A percentile compares a stretch with the other conserved stretches of the same genome.
phyloP scores from a whole-genome alignment of 2,113 vertebrate genomes.

The Pardalotus punctatus region DNA sequence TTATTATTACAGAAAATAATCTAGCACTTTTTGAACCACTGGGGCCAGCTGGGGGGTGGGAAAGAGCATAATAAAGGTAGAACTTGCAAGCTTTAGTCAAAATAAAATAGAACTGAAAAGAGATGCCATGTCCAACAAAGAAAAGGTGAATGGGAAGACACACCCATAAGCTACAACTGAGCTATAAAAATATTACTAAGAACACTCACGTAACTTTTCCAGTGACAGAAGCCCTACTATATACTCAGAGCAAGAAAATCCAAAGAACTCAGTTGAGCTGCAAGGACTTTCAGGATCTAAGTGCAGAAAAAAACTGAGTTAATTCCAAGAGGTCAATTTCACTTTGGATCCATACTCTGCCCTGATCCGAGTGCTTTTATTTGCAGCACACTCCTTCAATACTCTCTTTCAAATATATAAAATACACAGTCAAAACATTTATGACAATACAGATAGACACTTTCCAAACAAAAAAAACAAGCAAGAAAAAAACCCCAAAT shows the following conservation, averaged over 20 bases:
- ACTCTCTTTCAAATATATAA: neutral
- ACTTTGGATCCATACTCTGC: neutral
- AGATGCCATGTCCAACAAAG: neutral
- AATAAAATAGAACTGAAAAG: neutral
- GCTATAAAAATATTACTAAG: neutral
- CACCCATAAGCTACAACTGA: accelerated
- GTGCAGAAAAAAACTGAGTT: neutral
- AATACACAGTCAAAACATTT: neutral
- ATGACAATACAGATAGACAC: neutral
- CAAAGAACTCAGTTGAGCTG: neutral
- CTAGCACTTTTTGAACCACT: neutral
- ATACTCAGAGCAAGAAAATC: neutral
- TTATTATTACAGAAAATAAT: neutral
- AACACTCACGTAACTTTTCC: neutral
- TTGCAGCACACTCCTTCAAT: neutral
- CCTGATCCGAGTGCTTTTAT: neutral
- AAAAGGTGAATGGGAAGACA: neutral
- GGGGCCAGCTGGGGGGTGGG: accelerated
- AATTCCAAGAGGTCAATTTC: neutral
- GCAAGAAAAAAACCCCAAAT: neutral
- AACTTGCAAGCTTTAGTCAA: neutral
- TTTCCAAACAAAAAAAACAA: neutral
- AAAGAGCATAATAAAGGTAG: neutral
- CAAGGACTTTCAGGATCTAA: neutral
- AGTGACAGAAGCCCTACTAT: neutral